Conservation (phyloP, 2,888 invertebrate species). For the Tridacna crocea region DNA sequence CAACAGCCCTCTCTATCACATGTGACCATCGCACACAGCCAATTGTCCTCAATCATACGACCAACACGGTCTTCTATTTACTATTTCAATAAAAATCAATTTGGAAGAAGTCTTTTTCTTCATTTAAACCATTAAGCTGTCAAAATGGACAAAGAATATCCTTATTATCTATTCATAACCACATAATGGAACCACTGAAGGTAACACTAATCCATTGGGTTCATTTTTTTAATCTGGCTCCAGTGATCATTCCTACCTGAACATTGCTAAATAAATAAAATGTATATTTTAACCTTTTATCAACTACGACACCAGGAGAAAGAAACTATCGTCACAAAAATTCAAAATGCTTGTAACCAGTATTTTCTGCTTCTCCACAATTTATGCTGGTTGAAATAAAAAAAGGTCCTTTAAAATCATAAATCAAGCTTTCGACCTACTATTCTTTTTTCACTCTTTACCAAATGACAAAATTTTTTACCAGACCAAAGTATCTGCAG, state of each 20-base stretch:
- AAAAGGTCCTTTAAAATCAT: too few relatives aligned
- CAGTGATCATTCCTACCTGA: neutral
- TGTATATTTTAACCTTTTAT: neutral
- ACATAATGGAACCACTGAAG: neutral
- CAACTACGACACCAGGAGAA: neutral
- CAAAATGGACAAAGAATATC: conserved; percentile 18
- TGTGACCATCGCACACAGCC: conserved; percentile 16
- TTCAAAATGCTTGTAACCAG: neutral
- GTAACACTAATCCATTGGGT: conserved; percentile 15
- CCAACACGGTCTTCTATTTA: neutral
- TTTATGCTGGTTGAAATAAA: neutral
- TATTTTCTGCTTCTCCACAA: neutral
- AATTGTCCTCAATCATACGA: conserved; percentile 11
- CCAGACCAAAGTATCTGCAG: too few relatives aligned
- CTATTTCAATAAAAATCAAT: conserved; percentile 27
- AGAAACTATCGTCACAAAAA: neutral
- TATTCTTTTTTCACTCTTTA: too few relatives aligned
- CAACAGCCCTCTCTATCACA: conserved; percentile 4
- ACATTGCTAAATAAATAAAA: neutral
- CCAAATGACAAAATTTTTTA: too few relatives aligned
- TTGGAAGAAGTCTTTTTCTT: conserved; percentile 20
- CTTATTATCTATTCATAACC: conserved; percentile 26
- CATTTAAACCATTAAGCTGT: conserved; percentile 24
- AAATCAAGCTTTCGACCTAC: too few relatives aligned
- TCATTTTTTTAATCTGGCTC: neutral